Percentiles rank a stretch among this genome's conserved stretches.
Conservation (phyloP, 2,888 invertebrate species). For the Nebria salina region DNA sequence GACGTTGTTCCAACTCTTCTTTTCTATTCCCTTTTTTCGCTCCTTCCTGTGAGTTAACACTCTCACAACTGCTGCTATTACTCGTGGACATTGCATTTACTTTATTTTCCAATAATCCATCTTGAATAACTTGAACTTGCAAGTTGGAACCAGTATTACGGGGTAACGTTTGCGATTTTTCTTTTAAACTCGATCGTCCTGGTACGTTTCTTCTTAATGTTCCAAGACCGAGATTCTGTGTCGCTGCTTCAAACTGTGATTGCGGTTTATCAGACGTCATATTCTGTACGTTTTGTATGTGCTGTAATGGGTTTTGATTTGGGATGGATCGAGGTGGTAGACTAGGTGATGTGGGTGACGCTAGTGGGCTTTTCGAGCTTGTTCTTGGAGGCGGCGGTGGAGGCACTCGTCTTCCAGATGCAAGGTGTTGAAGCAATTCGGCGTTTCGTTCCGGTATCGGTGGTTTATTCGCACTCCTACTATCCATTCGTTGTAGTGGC, state of each 20-base stretch:
- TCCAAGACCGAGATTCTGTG: conserved; percentile 61
- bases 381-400: conserved; percentile 94
- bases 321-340: conserved; percentile 69
- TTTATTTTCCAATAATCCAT: conserved; percentile 50
- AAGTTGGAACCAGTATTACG: conserved; percentile 61
- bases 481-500: conserved; percentile 64
- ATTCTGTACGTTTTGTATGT: conserved; percentile 61
- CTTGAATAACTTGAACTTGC: conserved; percentile 53
- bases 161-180: conserved; percentile 62
- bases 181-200: conserved; percentile 60
- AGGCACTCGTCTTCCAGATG: conserved; percentile 77
- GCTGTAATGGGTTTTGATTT: conserved; percentile 56
- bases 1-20: conserved; percentile 83
- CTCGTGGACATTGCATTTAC: conserved; percentile 65
- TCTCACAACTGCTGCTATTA: conserved; percentile 80
- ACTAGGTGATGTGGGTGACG: conserved; percentile 82
- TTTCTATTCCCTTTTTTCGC: conserved; percentile 70
- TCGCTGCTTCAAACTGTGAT: conserved; percentile 61
- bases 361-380: conserved; percentile 86
- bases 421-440: conserved; percentile 76
- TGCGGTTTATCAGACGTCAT: conserved; percentile 58
- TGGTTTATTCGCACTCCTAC: conserved; percentile 72
- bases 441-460: conserved; percentile 85
- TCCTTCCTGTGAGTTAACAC: conserved; percentile 79
- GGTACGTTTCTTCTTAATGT: conserved; percentile 60